These are phyloP conservation scores for Cynopterus brachyotis DNA, from an alignment of 2,113 vertebrate species.

Conservation along the genomic window DNA sequence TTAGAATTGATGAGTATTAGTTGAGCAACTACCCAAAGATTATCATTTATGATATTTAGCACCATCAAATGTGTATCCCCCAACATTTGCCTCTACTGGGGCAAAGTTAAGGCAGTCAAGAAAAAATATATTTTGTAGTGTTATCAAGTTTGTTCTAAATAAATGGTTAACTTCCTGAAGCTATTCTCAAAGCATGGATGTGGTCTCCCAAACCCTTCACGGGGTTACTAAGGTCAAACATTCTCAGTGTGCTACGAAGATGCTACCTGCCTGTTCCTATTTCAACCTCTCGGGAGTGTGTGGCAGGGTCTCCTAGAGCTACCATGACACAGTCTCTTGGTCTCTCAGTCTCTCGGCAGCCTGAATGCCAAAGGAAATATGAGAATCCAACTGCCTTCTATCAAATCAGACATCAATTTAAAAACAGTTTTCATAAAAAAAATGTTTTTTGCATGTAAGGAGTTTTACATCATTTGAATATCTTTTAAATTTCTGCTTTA, in stretches of 20 bases:
- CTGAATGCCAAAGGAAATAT: background rate
- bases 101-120: background rate
- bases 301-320: background rate
- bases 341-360: background rate
- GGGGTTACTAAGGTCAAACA: background rate
- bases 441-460: background rate
- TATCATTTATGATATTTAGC: background rate
- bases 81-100: background rate
- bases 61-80: background rate
- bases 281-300: background rate
- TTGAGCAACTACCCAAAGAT: background rate
- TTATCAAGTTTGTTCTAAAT: background rate
- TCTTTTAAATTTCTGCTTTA: background rate
- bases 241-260: background rate
- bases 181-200: background rate
- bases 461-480: background rate
- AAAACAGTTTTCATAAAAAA: background rate
- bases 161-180: too few species aligned
- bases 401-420: background rate
- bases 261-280: background rate
- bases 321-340: background rate
- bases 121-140: background rate
- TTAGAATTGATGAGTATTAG: background rate
- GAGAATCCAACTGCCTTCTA: background rate
- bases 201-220: background rate